Evolutionary conservation across 2,888 invertebrate species (phyloP).

Genomic region (Ormyrus rosae): DNA sequence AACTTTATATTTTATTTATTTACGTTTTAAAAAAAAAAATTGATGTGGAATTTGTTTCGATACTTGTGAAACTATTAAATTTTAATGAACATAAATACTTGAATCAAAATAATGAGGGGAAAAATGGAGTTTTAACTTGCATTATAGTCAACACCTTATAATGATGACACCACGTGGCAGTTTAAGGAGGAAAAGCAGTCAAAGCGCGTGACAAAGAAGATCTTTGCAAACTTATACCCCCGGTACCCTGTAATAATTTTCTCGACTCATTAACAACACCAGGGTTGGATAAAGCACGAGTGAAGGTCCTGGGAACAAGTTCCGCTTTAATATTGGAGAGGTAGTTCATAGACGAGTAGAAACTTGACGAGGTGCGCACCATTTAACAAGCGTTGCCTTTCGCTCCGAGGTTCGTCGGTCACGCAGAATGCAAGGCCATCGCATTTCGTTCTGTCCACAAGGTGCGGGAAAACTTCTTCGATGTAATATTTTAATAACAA

Average conservation of each 20-base stretch:
- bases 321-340: constrained; percentile 40
- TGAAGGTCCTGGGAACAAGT: constrained; percentile 23
- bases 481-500: too few relatives aligned
- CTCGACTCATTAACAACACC: constrained; percentile 56
- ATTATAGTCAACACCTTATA: too few relatives aligned
- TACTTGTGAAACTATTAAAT: too few relatives aligned
- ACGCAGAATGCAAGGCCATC: too few relatives aligned
- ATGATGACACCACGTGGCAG: neutral
- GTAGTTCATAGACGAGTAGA: constrained; percentile 23
- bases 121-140: constrained; percentile 11
- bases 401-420: too few relatives aligned
- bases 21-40: too few relatives aligned
- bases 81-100: too few relatives aligned
- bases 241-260: constrained; percentile 56
- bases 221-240: constrained; percentile 42
- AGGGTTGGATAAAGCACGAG: constrained; percentile 25
- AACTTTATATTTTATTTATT: too few relatives aligned
- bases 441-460: too few relatives aligned
- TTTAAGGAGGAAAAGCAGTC: neutral
- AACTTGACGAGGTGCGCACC: constrained; percentile 33
- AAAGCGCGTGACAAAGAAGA: constrained; percentile 15
- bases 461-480: too few relatives aligned
- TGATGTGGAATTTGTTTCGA: too few relatives aligned
- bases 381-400: constrained; percentile 36
- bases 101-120: neutral